Conservation (phyloP, 1,140 invertebrate genomes). For the Goniozus legneri region DNA sequence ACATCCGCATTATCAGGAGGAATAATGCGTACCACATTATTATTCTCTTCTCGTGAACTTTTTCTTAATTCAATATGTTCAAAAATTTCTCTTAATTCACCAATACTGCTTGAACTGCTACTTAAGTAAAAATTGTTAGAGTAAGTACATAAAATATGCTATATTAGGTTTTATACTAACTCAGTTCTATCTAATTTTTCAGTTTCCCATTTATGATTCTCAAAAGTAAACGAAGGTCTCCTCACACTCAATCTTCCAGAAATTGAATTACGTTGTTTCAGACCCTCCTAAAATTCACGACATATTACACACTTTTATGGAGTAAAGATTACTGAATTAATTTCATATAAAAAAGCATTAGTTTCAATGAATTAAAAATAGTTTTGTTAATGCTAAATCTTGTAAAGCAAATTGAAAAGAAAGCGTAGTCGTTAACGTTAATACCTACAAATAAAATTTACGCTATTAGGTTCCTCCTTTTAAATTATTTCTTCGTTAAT, state of each 20-base stretch:
- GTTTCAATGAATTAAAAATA: not conserved
- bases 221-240: conserved; percentile 42
- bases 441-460: not conserved
- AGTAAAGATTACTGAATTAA: conserved; percentile 3
- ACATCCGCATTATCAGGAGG: conserved; percentile 21
- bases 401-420: too few species aligned
- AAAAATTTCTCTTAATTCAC: conserved; percentile 37
- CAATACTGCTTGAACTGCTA: conserved; percentile 38
- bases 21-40: conserved; percentile 32
- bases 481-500: not conserved
- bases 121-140: conserved; percentile 2
- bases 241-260: conserved; percentile 41
- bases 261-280: conserved; percentile 44
- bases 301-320: conserved; percentile 4
- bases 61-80: conserved; percentile 38
- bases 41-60: conserved; percentile 43
- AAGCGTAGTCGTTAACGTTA: not conserved
- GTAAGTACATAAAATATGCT: not conserved
- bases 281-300: conserved; percentile 27
- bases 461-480: not conserved
- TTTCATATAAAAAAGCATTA: not conserved
- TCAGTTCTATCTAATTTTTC: conserved; percentile 42
- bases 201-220: conserved; percentile 36
- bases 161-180: conserved; percentile 27
- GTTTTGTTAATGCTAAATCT: not conserved